These are phyloP conservation scores for Platichthys flesus DNA, from an alignment of 2,113 vertebrate genomes.

Conservation along the genomic window DNA sequence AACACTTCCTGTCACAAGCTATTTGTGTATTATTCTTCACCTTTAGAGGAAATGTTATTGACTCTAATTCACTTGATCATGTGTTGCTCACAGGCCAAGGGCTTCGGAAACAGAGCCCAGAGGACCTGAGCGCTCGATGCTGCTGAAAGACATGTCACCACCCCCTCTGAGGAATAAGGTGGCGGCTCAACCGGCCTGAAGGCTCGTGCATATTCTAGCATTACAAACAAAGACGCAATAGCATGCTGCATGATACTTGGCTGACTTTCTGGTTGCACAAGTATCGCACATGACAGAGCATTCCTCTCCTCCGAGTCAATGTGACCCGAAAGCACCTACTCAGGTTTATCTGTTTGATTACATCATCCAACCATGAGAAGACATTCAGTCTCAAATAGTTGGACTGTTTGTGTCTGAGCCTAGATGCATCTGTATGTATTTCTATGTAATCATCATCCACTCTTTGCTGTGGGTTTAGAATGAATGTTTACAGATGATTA, in stretches of 20 bases:
- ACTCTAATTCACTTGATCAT: too few species aligned
- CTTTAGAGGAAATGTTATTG: too few species aligned
- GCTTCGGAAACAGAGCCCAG: too few species aligned
- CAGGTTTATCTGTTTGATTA: background rate
- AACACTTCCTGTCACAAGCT: background rate
- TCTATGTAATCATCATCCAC: too few species aligned
- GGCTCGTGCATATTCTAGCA: background rate
- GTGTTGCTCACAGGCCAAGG: background rate
- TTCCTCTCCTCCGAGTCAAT: slow-evolving; percentile 12
- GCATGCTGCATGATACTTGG: slow-evolving; percentile 6
- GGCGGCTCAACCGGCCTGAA: background rate
- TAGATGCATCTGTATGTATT: background rate
- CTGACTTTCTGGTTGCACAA: slow-evolving; percentile 42
- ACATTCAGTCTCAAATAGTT: background rate
- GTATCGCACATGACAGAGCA: background rate
- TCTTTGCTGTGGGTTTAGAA: too few species aligned
- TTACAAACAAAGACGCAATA: background rate
- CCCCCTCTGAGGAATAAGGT: background rate
- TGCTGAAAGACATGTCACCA: too few species aligned
- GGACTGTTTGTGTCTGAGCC: background rate
- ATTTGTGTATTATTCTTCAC: too few species aligned
- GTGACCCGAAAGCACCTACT: slow-evolving; percentile 4
- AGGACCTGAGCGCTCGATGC: background rate
- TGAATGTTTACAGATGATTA: too few species aligned
- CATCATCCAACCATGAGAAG: background rate